Conservation (phyloP, 2,888 invertebrate species). For the Dione vanillae region DNA sequence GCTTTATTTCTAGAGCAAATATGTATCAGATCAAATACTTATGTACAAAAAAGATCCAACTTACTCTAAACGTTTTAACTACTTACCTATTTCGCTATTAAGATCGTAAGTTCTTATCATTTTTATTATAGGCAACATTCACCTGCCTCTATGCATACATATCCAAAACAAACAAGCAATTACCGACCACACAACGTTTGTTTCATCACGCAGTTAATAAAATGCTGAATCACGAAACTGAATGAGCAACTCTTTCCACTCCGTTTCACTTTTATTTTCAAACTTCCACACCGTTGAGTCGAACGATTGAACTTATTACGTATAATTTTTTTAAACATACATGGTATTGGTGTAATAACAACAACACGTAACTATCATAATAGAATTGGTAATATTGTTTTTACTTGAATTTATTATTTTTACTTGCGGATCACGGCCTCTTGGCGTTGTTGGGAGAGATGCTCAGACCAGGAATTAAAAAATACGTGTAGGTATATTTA, state of each 20-base stretch:
- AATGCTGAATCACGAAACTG: conserved; percentile 68
- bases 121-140: conserved; percentile 19
- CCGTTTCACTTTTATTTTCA: conserved; percentile 77
- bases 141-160: conserved; percentile 10
- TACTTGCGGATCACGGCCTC: no score
- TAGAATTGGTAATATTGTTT: no score
- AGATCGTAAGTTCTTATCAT: neutral
- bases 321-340: conserved; percentile 61
- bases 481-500: no score
- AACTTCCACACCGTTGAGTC: conserved; percentile 73
- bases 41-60: neutral
- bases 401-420: no score
- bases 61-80: conserved; percentile 1
- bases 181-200: conserved; percentile 34
- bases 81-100: neutral
- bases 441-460: no score
- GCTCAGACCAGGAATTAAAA: no score
- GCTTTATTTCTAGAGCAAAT: no score
- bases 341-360: conserved; percentile 54
- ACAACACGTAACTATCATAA: conserved; percentile 47
- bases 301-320: conserved; percentile 73
- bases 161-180: conserved; percentile 38
- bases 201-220: conserved; percentile 56
- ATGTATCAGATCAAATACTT: no score
- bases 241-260: conserved; percentile 73